Evolutionary conservation across 2,888 invertebrate species (phyloP), one percentile per base, ranked within the genome.

Genomic region (Peribatodes rhomboidaria): DNA sequence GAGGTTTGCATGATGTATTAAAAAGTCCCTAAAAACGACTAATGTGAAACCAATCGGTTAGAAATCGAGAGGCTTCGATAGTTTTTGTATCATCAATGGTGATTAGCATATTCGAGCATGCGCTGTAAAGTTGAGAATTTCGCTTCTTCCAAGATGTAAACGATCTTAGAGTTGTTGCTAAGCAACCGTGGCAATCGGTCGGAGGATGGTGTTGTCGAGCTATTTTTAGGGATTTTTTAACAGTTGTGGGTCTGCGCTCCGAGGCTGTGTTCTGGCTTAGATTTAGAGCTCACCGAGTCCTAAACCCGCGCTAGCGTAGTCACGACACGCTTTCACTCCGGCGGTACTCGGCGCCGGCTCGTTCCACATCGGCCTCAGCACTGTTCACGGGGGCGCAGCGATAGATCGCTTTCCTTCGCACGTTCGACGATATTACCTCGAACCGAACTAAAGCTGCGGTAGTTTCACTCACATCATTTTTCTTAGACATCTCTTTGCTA

Each of bases 71-170:
- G 79, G 85, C 88, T 87, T 86, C 84, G 80, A 85, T 87, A 85
- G 87, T 83, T 82, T 73, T 80, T 78, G 80, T 80, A 76, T 76
- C 77, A 76, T 87, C 84, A 76, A 84, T 88, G 90, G 87, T 86
- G 89, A 84, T 81, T 86, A 89, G 88, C 77, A 83, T 83, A 77
- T 81, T 90, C 87, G 86, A 91, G 92, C 92, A 92, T 92, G 92
- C 90, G 92, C 92, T 90, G 89, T 92, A 89, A 89, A 87, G 87
- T 90, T 90, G 89, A 89, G 84, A 89, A 86, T 89, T 84, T 85
- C 87, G 92, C 92, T 91, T 90, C 83, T 89, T 90, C 86, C 81
- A 85, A 84, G 71, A 78, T 82, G 79, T 75, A 75, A 77, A 74
- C 76, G 74, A 71, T 73, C 69, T 65, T 75, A 72, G 73, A 72